A percentile compares a stretch with the other conserved stretches of the same genome.
phyloP scores from a whole-genome alignment of 2,888 invertebrate genomes.

The Spicauda simplicius region DNA sequence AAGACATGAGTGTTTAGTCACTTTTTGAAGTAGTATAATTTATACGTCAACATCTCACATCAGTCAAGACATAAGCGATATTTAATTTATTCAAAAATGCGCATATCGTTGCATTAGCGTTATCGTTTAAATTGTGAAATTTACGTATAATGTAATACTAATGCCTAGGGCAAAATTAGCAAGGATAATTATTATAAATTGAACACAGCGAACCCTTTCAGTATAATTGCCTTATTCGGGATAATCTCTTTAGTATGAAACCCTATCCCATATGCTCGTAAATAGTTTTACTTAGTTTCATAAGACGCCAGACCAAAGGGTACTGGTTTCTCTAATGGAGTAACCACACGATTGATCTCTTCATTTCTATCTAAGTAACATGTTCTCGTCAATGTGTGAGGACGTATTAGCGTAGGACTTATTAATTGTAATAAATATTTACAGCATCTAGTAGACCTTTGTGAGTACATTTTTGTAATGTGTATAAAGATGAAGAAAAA shows the following conservation, averaged over 20 bases:
- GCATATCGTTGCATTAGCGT: no score
- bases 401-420: no score
- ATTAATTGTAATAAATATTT: no score
- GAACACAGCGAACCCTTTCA: constrained; percentile 3
- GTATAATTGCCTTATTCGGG: constrained; percentile 22
- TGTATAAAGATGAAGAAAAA: no score
- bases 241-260: constrained; percentile 24
- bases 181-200: neutral
- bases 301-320: neutral
- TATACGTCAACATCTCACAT: no score
- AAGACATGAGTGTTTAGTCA: no score
- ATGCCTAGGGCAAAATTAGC: constrained; percentile 12
- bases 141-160: neutral
- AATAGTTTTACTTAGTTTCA: constrained; percentile 24
- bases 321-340: neutral
- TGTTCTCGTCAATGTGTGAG: neutral
- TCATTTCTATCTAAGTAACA: neutral
- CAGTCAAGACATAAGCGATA: no score
- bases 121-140: no score
- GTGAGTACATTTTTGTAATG: no score
- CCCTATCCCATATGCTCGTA: constrained; percentile 16
- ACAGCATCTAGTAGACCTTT: no score
- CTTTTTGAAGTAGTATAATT: no score
- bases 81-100: no score
- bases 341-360: constrained; percentile 6